A percentile compares a stretch with the other conserved stretches of the same genome.
phyloP scores from a whole-genome alignment of 2,113 vertebrate genomes.

The Pao palembangensis region DNA sequence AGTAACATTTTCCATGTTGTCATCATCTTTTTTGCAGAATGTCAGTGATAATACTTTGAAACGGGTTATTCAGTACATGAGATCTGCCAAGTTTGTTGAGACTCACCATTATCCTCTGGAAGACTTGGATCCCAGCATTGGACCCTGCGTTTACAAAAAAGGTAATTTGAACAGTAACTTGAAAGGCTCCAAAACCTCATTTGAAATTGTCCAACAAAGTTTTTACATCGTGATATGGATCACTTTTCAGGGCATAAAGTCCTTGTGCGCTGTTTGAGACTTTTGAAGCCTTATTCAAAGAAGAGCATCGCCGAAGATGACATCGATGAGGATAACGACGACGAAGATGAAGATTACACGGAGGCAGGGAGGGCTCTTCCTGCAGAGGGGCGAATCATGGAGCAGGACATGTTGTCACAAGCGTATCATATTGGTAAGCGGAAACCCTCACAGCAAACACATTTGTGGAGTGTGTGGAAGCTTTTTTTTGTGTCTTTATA shows the following conservation, averaged over 20 bases:
- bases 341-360: conserved; percentile 72
- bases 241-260: conserved; percentile 81
- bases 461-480: too few relatives aligned
- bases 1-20: background rate
- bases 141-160: conserved; percentile 84
- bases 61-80: conserved; percentile 85
- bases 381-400: conserved; percentile 79
- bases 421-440: conserved; percentile 89
- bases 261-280: conserved; percentile 83
- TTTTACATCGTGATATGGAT: background rate
- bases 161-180: conserved; percentile 65
- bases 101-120: conserved; percentile 78
- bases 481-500: too few relatives aligned
- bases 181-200: too few relatives aligned
- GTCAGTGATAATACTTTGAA: conserved; percentile 82
- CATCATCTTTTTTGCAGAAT: conserved; percentile 64
- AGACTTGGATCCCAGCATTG: conserved; percentile 79
- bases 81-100: conserved; percentile 80
- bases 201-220: background rate
- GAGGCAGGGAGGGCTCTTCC: conserved; percentile 54
- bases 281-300: conserved; percentile 83
- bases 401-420: conserved; percentile 87
- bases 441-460: too few relatives aligned
- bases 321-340: conserved; percentile 81
- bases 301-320: conserved; percentile 78